A percentile compares a stretch with the other conserved stretches of the same genome.
These are phyloP conservation scores for Plectropomus leopardus DNA, from an alignment of 2,113 vertebrate species.

Conservation along the genomic window DNA sequence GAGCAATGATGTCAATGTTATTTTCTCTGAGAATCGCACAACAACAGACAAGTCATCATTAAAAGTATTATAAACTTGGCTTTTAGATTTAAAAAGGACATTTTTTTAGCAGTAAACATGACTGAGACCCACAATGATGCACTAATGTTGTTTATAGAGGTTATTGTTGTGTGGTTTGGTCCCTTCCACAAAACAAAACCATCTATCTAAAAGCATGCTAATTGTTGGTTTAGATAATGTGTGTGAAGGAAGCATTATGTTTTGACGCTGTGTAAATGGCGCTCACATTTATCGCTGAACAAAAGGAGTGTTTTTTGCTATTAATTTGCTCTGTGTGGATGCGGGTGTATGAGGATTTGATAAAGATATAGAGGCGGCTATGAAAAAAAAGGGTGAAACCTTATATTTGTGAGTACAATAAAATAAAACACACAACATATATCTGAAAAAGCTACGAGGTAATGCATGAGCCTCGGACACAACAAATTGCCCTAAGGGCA, in stretches of 20 bases:
- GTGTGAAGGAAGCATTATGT: slow-evolving; percentile 11
- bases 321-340: background rate
- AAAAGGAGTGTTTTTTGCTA: slow-evolving; percentile 16
- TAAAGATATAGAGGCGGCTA: background rate
- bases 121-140: slow-evolving; percentile 14
- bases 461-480: too few relatives aligned
- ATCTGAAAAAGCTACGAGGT: too few relatives aligned
- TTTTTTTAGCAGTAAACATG: background rate
- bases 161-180: slow-evolving; percentile 12
- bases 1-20: background rate
- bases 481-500: too few relatives aligned
- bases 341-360: slow-evolving; percentile 10
- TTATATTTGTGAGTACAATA: too few relatives aligned
- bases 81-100: slow-evolving; percentile 7
- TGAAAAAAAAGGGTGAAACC: background rate
- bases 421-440: too few relatives aligned
- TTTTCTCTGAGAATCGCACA: slow-evolving; percentile 3
- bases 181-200: background rate
- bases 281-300: slow-evolving; percentile 8
- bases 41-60: background rate
- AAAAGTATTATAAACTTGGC: background rate
- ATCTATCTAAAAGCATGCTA: slow-evolving; percentile 18
- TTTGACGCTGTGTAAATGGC: slow-evolving; percentile 1
- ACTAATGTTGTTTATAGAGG: background rate
- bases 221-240: slow-evolving; percentile 44